These are phyloP conservation scores for Rhopalosiphum padi DNA, from an alignment of 1,140 invertebrate genomes.

Conservation along the genomic window DNA sequence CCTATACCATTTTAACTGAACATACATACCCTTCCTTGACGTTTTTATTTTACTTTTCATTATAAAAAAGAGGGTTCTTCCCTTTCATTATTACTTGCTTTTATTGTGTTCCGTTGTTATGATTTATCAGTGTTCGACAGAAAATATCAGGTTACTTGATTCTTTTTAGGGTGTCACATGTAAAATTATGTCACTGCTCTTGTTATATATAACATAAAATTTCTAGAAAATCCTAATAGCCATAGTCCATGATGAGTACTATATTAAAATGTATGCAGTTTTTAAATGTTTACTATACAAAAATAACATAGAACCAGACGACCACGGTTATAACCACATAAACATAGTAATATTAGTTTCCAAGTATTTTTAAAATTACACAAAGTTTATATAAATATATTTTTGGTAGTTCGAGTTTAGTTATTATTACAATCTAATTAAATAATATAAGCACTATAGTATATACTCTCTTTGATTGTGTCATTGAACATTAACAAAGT, in stretches of 20 bases:
- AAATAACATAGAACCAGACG: too few species aligned
- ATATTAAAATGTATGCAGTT: neutral
- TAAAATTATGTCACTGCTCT: neutral
- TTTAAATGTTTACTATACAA: too few species aligned
- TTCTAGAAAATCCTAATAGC: neutral
- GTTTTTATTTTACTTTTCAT: slow-evolving; percentile 30
- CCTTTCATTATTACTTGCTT: slow-evolving; percentile 34
- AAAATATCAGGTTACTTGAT: slow-evolving; percentile 34
- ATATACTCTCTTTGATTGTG: neutral
- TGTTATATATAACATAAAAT: neutral
- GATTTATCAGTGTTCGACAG: slow-evolving; percentile 38
- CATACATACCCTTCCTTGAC: neutral
- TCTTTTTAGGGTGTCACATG: neutral
- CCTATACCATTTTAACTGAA: neutral
- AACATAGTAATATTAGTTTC: too few species aligned
- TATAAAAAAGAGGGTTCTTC: slow-evolving; percentile 22
- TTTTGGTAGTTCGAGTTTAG: neutral
- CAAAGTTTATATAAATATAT: too few species aligned
- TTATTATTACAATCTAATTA: neutral
- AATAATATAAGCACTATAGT: neutral
- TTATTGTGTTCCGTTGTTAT: slow-evolving; percentile 19
- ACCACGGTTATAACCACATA: too few species aligned
- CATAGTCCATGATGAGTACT: neutral
- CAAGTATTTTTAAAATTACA: too few species aligned
- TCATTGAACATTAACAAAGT: neutral